A percentile compares a stretch with the other conserved stretches of the same genome.
Conservation (phyloP, 1,140 invertebrate genomes). For the Aplysia californica region DNA sequence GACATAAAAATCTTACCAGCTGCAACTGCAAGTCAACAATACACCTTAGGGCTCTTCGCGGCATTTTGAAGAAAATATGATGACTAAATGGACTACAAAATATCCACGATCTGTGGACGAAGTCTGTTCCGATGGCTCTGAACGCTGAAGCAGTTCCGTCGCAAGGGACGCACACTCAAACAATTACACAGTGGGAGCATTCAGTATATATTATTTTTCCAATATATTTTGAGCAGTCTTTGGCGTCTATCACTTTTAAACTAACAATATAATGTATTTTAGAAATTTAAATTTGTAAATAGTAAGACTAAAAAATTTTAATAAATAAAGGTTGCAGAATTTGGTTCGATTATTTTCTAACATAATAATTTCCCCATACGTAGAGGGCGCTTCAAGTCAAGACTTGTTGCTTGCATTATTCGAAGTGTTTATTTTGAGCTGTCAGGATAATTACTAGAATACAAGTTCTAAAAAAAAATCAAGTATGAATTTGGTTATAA, state of each 20-base stretch:
- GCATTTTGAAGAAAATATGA: slow-evolving; percentile 45
- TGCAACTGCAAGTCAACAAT: slow-evolving; percentile 58
- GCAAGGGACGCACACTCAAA: slow-evolving; percentile 39
- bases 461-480: no score
- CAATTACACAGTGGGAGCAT: no score
- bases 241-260: neutral
- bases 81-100: slow-evolving; percentile 6
- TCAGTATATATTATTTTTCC: neutral
- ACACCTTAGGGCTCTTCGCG: slow-evolving; percentile 57
- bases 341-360: no score
- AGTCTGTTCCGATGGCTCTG: neutral
- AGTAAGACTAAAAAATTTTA: no score
- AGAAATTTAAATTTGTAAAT: neutral
- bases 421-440: no score
- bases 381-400: no score
- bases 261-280: neutral
- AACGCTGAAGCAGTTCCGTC: slow-evolving; percentile 12
- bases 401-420: no score
- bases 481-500: no score
- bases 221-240: neutral
- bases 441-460: no score
- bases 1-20: no score
- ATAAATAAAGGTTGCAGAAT: no score
- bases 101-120: neutral
- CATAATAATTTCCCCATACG: no score